Conservation (phyloP, 2,113 vertebrate genomes). For the Otocyon megalotis region DNA sequence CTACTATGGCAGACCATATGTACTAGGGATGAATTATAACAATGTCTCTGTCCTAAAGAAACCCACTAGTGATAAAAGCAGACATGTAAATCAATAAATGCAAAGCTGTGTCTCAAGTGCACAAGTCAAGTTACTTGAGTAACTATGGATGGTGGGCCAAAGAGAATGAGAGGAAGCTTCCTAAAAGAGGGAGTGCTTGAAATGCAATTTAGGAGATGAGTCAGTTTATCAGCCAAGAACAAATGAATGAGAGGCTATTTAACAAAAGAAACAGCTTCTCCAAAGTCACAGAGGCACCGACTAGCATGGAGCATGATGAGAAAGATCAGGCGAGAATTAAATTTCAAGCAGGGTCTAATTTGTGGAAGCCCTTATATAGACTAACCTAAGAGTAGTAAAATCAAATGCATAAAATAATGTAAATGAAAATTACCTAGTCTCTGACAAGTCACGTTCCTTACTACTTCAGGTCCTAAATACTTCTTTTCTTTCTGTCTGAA, state of each 20-base stretch:
- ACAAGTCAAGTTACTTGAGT: not conserved
- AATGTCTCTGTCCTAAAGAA: not conserved
- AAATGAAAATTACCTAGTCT: not conserved
- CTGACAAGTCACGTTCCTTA: not conserved
- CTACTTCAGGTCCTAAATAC: not conserved
- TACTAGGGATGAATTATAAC: not conserved
- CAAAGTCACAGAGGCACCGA: not conserved
- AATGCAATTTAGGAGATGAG: not conserved
- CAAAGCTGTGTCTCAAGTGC: not conserved
- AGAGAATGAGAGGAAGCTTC: not conserved
- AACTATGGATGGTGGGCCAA: not conserved
- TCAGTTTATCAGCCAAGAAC: not conserved
- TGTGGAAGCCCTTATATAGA: not conserved
- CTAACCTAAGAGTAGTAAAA: not conserved
- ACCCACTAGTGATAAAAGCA: not conserved
- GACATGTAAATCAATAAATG: not conserved
- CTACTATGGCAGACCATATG: not conserved
- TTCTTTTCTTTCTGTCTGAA: not conserved
- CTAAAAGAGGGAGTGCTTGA: not conserved
- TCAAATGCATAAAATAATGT: not conserved
- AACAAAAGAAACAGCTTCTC: not conserved
- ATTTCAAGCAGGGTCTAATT: not conserved
- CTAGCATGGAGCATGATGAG: not conserved
- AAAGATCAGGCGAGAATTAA: not conserved
- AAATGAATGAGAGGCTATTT: constrained; percentile 24